These are phyloP conservation scores for Gortyna flavago DNA, from an alignment of 2,888 invertebrate genomes.

Conservation along the genomic window DNA sequence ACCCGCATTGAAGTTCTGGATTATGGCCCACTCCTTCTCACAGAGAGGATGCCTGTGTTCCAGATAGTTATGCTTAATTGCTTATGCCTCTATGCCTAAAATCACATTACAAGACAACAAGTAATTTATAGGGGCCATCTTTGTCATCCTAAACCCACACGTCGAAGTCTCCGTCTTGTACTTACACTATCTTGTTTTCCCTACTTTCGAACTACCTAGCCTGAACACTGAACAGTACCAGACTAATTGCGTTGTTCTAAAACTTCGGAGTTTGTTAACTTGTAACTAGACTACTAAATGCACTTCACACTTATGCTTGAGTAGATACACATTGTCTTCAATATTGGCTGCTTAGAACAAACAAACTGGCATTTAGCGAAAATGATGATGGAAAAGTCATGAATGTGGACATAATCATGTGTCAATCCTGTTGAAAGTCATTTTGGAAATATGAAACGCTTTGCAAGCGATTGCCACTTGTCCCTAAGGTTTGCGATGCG, in stretches of 20 bases:
- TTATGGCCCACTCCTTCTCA: neutral
- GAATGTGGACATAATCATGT: neutral
- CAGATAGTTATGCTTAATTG: neutral
- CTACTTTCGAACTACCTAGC: constrained; percentile 9
- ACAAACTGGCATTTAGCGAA: neutral
- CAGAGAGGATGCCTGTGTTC: neutral
- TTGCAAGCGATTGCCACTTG: neutral
- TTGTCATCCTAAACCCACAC: neutral
- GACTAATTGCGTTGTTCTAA: constrained; percentile 39
- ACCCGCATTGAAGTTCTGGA: neutral
- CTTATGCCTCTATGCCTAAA: neutral
- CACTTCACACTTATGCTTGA: no score
- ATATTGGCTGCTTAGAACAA: neutral
- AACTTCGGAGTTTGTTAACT: constrained; percentile 23
- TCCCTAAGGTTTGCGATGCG: neutral
- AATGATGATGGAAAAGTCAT: neutral
- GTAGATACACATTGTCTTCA: neutral
- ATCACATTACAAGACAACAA: neutral
- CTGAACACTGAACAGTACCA: constrained; percentile 11
- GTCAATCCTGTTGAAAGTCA: neutral
- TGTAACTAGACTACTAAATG: constrained; percentile 15
- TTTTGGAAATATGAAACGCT: neutral
- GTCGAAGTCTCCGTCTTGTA: neutral
- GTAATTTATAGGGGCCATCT: neutral
- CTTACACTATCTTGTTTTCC: constrained; percentile 15